These are phyloP conservation scores for Stegostoma tigrinum DNA, from an alignment of 2,113 vertebrate species.

Conservation along the genomic window DNA sequence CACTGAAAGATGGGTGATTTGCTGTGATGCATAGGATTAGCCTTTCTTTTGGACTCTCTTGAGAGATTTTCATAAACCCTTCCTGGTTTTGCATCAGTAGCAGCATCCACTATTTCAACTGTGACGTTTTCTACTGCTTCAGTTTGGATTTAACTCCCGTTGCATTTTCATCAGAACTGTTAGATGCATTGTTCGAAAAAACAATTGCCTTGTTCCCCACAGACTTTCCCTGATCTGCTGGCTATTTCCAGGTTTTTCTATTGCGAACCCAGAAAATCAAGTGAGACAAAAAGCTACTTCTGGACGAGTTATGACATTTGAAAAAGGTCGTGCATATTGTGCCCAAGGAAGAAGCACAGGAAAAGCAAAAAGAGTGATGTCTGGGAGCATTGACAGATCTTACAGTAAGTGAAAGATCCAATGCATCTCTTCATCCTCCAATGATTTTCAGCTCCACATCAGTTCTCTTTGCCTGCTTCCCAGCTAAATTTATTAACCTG, in stretches of 20 bases:
- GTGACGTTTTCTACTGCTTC: no score
- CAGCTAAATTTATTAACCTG: neutral
- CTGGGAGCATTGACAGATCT: neutral
- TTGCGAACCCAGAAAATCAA: neutral
- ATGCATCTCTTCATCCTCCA: neutral
- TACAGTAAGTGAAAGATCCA: neutral
- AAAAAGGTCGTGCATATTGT: neutral
- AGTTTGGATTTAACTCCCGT: neutral
- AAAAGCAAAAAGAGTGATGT: neutral
- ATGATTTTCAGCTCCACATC: neutral
- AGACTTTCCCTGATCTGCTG: neutral
- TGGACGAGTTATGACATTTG: neutral
- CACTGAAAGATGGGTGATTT: no score
- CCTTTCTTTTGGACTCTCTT: no score
- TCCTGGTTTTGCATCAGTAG: no score
- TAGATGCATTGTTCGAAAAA: neutral
- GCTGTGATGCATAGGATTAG: no score
- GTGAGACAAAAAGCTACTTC: neutral
- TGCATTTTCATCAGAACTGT: neutral
- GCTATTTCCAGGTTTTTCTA: neutral
- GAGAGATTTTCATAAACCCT: no score
- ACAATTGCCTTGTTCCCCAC: neutral
- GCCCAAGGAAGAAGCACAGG: neutral
- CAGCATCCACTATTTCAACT: no score
- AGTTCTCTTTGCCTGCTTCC: neutral